Evolutionary conservation across 2,113 vertebrate species (phyloP).

Genomic region (Nerophis ophidion): DNA sequence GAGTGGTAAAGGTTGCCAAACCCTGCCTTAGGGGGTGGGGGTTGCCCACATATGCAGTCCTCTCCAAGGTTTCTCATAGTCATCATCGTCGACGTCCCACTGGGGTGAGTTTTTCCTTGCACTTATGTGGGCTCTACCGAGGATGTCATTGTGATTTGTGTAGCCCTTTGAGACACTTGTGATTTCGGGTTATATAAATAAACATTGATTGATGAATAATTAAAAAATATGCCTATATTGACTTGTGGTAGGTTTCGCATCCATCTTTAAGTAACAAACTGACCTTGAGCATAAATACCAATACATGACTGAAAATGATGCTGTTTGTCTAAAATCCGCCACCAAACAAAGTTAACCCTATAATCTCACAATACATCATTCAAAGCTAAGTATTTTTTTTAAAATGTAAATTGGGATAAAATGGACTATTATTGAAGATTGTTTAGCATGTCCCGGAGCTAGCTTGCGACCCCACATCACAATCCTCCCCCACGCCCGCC

Average conservation of each 20-base stretch:
- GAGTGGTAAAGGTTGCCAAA: too few relatives aligned
- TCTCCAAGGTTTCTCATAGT: too few relatives aligned
- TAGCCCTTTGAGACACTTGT: too few relatives aligned
- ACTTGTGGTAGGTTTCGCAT: background rate
- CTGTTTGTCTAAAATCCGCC: constrained; percentile 5
- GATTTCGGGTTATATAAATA: too few relatives aligned
- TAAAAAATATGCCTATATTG: too few relatives aligned
- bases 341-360: background rate
- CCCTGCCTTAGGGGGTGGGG: too few relatives aligned
- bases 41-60: too few relatives aligned
- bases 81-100: too few relatives aligned
- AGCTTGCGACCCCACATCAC: constrained; percentile 15
- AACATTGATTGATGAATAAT: too few relatives aligned
- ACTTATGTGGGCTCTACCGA: too few relatives aligned
- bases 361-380: background rate
- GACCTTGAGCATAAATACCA: constrained; percentile 51
- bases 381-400: background rate
- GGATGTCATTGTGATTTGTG: too few relatives aligned
- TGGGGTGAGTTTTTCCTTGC: too few relatives aligned
- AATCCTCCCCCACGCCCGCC: background rate
- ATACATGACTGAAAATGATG: constrained; percentile 21
- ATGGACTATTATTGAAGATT: background rate
- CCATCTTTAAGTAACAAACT: constrained; percentile 21
- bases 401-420: background rate
- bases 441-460: constrained; percentile 16